Percentiles rank a stretch among this genome's conserved stretches.
These are phyloP conservation scores for Bombus vancouverensis DNA, from an alignment of 1,140 invertebrate genomes.

Conservation along the genomic window DNA sequence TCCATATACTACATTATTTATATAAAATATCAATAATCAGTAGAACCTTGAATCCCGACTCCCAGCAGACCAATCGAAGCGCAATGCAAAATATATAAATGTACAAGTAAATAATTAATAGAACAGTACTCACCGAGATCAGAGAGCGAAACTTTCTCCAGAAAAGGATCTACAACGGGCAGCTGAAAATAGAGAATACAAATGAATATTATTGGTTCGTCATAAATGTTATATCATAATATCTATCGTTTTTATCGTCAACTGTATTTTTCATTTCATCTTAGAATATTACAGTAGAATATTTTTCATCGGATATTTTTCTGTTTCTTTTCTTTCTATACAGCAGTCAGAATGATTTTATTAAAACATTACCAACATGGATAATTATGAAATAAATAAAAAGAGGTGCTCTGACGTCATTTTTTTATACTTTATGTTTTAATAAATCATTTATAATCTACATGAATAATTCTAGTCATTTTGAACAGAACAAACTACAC, in stretches of 20 bases:
- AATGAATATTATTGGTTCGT: conserved; percentile 4
- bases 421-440: neutral
- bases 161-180: conserved; percentile 93
- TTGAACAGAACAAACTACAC: neutral
- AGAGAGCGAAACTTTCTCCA: conserved; percentile 92
- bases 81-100: neutral
- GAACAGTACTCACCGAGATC: conserved; percentile 89
- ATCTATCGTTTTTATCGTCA: neutral
- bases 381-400: neutral
- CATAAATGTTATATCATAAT: neutral
- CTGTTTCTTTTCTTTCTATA: too few relatives aligned
- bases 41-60: neutral
- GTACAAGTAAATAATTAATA: neutral
- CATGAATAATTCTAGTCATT: neutral
- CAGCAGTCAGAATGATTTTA: neutral
- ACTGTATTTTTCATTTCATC: neutral
- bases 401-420: neutral
- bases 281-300: too few relatives aligned
- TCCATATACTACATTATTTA: neutral
- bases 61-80: neutral
- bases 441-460: neutral
- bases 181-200: conserved; percentile 85
- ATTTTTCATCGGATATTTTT: too few relatives aligned
- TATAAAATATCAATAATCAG: neutral
- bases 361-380: neutral